These are phyloP conservation scores for Centroberyx gerrardi DNA, from an alignment of 2,797 vertebrate species.

Conservation along the genomic window DNA sequence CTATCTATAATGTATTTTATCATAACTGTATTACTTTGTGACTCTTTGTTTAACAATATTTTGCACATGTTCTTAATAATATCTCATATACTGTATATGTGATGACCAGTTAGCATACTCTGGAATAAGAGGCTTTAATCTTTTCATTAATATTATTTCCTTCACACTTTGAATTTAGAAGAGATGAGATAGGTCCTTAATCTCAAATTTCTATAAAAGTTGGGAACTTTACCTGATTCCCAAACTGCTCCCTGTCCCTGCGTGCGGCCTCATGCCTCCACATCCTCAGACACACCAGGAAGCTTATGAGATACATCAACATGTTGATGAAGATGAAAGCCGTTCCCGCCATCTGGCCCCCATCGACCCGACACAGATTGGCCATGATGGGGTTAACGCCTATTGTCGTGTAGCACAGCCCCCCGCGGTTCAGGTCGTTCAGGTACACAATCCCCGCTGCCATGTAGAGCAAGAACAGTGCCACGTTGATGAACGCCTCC, in stretches of 20 bases:
- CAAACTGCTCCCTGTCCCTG: conserved; percentile 43
- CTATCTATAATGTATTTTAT: not conserved
- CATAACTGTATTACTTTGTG: not conserved
- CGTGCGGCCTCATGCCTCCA: conserved; percentile 81
- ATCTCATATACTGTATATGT: too few species aligned
- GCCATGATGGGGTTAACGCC: conserved; percentile 82
- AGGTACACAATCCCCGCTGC: conserved; percentile 85
- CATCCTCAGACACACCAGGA: conserved; percentile 84
- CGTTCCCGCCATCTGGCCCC: conserved; percentile 85
- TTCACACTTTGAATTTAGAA: not conserved
- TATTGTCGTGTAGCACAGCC: conserved; percentile 84
- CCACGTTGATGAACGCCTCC: conserved; percentile 83
- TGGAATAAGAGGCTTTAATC: not conserved
- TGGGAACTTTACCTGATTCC: conserved; percentile 51
- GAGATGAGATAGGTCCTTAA: not conserved
- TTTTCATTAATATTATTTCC: not conserved
- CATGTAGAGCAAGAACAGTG: conserved; percentile 86
- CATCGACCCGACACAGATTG: conserved; percentile 82
- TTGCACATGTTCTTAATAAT: too few species aligned
- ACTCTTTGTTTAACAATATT: not conserved
- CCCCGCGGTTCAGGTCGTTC: conserved; percentile 87
- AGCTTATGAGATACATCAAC: conserved; percentile 81
- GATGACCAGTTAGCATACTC: too few species aligned
- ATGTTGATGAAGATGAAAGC: conserved; percentile 86
- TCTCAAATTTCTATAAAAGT: not conserved